Evolutionary conservation across 2,888 invertebrate genomes (phyloP).

Genomic region (Orgyia antiqua): DNA sequence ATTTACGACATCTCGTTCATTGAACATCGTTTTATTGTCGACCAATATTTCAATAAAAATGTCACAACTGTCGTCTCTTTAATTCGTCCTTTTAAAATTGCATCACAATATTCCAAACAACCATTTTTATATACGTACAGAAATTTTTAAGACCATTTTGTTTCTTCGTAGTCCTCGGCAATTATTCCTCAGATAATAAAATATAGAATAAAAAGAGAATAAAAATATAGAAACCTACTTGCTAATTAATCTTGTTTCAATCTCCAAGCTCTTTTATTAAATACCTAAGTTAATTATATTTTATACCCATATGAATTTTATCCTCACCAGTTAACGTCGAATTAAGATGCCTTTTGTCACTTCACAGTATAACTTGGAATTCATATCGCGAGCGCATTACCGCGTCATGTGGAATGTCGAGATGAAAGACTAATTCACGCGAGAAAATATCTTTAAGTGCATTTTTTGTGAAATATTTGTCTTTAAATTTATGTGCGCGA

Average conservation of each 20-base stretch:
- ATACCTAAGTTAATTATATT: constrained; percentile 9
- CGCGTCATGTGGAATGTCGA: constrained; percentile 50
- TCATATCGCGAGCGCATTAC: constrained; percentile 33
- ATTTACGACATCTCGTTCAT: constrained; percentile 51
- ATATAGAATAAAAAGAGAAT: constrained; percentile 40
- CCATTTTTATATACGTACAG: constrained; percentile 40
- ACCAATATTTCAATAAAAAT: constrained; percentile 56
- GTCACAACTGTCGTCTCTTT: constrained; percentile 34
- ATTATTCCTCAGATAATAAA: no score
- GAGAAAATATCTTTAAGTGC: constrained; percentile 54
- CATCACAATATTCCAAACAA: constrained; percentile 51
- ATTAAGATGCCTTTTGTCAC: constrained; percentile 46
- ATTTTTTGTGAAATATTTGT: constrained; percentile 43
- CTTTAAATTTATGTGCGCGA: constrained; percentile 18
- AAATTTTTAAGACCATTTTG: constrained; percentile 62
- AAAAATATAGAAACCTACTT: constrained; percentile 48
- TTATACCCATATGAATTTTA: constrained; percentile 16
- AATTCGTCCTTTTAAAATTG: constrained; percentile 68
- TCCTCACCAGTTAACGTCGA: constrained; percentile 31
- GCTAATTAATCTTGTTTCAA: no score
- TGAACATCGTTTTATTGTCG: constrained; percentile 40
- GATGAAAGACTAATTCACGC: constrained; percentile 60
- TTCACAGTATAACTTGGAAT: constrained; percentile 35
- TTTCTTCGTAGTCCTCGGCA: no score
- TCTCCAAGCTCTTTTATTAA: constrained; percentile 11